Evolutionary conservation across 2,797 vertebrate species (phyloP).

Genomic region (Xiphorhynchus erythropygius): DNA sequence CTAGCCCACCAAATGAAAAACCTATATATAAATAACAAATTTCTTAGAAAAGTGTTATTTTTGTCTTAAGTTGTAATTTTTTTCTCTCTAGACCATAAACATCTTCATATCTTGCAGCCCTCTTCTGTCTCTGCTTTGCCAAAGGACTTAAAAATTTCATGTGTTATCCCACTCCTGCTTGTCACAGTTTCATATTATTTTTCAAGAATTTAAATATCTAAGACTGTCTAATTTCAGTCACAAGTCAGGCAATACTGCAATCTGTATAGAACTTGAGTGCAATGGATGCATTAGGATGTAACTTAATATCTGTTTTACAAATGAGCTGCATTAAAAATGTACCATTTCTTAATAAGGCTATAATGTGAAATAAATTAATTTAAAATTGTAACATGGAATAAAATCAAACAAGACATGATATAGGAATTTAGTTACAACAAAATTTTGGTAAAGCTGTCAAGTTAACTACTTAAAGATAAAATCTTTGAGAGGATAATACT

Average conservation of each 20-base stretch:
- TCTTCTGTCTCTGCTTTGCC: neutral
- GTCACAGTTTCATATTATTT: neutral
- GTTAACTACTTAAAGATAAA: conserved; percentile 36
- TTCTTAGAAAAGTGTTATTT: neutral
- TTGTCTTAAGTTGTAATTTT: neutral
- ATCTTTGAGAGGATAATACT: neutral
- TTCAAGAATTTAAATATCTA: neutral
- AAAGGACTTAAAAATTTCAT: neutral
- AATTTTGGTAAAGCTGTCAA: conserved; percentile 33
- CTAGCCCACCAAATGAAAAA: neutral
- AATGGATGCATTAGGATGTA: neutral
- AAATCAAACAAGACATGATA: conserved; percentile 47
- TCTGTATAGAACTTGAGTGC: neutral
- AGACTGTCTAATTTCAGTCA: neutral
- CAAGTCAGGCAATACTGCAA: neutral
- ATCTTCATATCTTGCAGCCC: neutral
- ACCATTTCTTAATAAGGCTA: conserved; percentile 31
- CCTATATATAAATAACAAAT: neutral
- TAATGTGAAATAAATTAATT: conserved; percentile 58
- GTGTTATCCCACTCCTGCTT: neutral
- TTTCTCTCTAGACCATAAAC: neutral
- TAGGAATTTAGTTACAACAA: conserved; percentile 42
- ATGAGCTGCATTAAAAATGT: conserved; percentile 36
- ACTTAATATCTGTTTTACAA: conserved; percentile 29
- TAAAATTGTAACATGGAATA: conserved; percentile 47